Conservation (phyloP, 2,888 invertebrate genomes). For the Pandemis heparana region DNA sequence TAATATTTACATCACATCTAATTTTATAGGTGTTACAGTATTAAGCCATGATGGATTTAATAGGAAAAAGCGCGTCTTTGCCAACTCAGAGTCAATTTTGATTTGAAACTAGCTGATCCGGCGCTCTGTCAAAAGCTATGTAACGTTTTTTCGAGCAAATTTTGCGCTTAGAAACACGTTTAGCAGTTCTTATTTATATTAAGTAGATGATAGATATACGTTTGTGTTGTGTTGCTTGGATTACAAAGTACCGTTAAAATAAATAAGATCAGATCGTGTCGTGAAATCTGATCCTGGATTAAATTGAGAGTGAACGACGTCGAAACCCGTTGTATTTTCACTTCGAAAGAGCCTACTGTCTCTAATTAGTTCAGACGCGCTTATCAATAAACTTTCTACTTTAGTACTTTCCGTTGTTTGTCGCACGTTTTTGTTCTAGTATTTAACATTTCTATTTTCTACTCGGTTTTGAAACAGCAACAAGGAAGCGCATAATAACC, state of each 20-base stretch:
- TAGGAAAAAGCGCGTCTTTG: neutral
- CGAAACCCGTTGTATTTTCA: constrained; percentile 35
- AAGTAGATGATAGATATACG: no score
- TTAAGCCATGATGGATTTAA: constrained; percentile 5
- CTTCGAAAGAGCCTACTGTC: constrained; percentile 26
- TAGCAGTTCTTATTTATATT: no score
- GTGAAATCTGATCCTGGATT: constrained; percentile 37
- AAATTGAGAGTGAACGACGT: constrained; percentile 26
- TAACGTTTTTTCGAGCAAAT: no score
- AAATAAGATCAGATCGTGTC: constrained; percentile 18
- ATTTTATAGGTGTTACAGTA: neutral
- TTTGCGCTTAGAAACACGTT: no score
- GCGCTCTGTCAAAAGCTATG: no score
- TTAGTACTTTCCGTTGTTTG: constrained; percentile 25
- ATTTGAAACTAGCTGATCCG: neutral
- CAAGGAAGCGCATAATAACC: constrained; percentile 15
- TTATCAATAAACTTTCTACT: constrained; percentile 42
- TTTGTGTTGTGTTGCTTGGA: neutral
- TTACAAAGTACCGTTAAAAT: neutral
- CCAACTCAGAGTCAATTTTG: neutral
- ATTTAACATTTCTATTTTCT: constrained; percentile 8
- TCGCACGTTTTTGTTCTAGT: constrained; percentile 27
- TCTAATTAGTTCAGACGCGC: constrained; percentile 36
- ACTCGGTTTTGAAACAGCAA: neutral
- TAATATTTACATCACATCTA: constrained; percentile 14